These are phyloP conservation scores for Prunella fulvescens DNA, from an alignment of 2,113 vertebrate genomes.

Conservation along the genomic window DNA sequence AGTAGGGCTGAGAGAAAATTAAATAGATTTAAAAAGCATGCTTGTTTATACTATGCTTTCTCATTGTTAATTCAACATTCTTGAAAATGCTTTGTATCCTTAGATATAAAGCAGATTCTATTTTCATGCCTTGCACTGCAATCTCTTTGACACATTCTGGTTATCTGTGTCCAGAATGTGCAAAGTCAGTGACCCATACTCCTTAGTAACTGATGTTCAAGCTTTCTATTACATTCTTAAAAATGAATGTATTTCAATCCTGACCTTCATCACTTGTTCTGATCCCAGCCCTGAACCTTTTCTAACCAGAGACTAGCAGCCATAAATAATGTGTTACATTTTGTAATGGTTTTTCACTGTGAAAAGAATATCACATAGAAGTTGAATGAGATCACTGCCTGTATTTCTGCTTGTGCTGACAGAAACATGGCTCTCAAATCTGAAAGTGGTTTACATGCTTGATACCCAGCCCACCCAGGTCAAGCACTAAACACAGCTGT, in stretches of 20 bases:
- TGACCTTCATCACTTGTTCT: conserved; percentile 3
- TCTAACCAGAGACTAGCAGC: background rate
- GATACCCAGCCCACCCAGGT: background rate
- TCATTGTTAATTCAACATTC: background rate
- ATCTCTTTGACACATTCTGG: background rate
- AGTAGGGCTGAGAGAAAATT: background rate
- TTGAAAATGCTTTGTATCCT: background rate
- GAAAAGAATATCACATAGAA: background rate
- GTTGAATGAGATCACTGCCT: background rate
- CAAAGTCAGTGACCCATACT: background rate
- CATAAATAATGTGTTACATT: conserved; percentile 6
- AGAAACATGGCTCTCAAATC: conserved; percentile 3
- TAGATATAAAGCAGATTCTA: background rate
- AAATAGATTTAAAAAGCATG: background rate
- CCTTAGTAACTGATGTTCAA: conserved; percentile 5
- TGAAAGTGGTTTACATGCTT: background rate
- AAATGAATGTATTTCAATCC: background rate
- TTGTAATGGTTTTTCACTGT: background rate
- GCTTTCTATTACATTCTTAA: background rate
- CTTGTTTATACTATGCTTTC: background rate
- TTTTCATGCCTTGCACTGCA: background rate
- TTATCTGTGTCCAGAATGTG: background rate
- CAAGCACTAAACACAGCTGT: background rate
- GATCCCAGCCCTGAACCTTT: background rate
- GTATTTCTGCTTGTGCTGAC: background rate